Conservation (phyloP, 2,797 vertebrate genomes). For the Urophycis tenuis region DNA sequence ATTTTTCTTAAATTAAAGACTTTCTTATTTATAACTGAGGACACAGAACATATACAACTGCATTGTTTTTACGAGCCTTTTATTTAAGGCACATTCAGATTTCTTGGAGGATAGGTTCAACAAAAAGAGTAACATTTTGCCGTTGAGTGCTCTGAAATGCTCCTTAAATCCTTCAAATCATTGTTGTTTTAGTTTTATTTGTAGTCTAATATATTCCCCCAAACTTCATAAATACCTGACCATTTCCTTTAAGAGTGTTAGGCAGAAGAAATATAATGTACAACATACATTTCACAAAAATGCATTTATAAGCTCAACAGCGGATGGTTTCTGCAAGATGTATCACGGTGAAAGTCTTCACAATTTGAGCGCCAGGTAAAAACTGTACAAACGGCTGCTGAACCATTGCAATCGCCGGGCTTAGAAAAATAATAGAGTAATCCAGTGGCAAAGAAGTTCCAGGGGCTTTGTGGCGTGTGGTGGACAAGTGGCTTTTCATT, state of each 20-base stretch:
- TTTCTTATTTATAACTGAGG: not conserved
- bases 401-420: constrained; percentile 52
- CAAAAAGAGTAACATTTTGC: constrained; percentile 14
- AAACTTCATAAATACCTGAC: not conserved
- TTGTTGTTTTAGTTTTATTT: not conserved
- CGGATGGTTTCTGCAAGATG: constrained; percentile 36
- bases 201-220: not conserved
- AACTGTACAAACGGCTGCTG: constrained; percentile 67
- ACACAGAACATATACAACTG: not conserved
- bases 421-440: constrained; percentile 69
- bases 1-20: not conserved
- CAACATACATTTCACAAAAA: constrained; percentile 37
- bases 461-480: constrained; percentile 36
- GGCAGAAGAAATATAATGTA: constrained; percentile 30
- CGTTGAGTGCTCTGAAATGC: constrained; percentile 2
- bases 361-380: constrained; percentile 55
- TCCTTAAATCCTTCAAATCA: not conserved
- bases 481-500: constrained; percentile 1
- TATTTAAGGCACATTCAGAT: constrained; percentile 39
- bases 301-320: constrained; percentile 33
- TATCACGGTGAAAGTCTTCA: constrained; percentile 45
- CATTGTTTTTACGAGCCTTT: constrained; percentile 31
- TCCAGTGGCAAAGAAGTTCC: constrained; percentile 54
- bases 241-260: constrained; percentile 6
- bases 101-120: constrained; percentile 11